phyloP scores from a whole-genome alignment of 2,888 invertebrate species.

The Eustalomyia histrio region DNA sequence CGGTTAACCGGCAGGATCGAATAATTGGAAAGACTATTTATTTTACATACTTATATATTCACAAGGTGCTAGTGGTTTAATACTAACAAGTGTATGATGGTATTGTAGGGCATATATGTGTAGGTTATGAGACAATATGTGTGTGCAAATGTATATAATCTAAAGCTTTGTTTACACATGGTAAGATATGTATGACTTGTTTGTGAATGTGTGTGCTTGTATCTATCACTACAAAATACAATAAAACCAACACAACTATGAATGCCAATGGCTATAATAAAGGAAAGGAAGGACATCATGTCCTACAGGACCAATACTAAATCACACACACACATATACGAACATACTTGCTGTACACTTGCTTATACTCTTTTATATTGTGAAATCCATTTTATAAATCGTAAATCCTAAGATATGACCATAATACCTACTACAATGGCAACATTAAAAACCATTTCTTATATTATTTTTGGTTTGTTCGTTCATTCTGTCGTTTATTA shows the following conservation, averaged over 20 bases:
- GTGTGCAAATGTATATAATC: background rate
- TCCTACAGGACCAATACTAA: slow-evolving; percentile 31
- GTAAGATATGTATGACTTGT: background rate
- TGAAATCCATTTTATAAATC: slow-evolving; percentile 35
- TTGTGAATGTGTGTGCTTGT: too few relatives aligned
- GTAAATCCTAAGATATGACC: slow-evolving; percentile 27
- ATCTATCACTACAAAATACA: background rate
- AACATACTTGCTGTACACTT: background rate
- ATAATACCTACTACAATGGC: slow-evolving; percentile 13
- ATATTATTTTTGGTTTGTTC: background rate
- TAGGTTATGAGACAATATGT: background rate
- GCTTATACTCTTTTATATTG: slow-evolving; percentile 6
- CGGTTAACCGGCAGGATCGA: too few relatives aligned
- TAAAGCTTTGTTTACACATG: background rate
- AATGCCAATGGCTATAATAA: slow-evolving; percentile 25
- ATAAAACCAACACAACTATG: background rate
- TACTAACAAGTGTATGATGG: background rate
- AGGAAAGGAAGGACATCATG: slow-evolving; percentile 33
- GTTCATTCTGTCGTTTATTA: slow-evolving; percentile 6
- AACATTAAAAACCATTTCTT: slow-evolving; percentile 15
- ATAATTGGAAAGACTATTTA: too few relatives aligned
- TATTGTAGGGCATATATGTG: too few relatives aligned
- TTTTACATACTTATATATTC: too few relatives aligned
- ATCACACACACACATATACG: background rate
- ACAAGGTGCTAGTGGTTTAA: slow-evolving; percentile 1